Base-by-base conservation (phyloP, 2,797 vertebrate species). In the Chanos chanos region DNA sequence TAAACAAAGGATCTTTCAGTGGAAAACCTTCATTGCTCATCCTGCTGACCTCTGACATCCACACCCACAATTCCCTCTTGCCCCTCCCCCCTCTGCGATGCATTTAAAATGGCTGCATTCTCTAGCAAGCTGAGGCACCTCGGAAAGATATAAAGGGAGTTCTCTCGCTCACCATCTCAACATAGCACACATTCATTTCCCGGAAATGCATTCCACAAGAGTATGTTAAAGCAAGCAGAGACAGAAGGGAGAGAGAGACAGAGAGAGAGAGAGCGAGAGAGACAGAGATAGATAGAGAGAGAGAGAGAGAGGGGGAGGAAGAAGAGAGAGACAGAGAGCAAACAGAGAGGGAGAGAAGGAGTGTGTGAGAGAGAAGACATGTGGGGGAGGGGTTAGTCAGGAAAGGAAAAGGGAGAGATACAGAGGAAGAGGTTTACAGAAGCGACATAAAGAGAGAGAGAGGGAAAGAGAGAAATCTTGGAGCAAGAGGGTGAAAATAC, bases 41-140 rank as follows among this genome's bases (percentile, higher is more conserved):
- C 76, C 71, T 77, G 64, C 51, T 80, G 78, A 77, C 53, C 69
- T 72, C 50, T 71, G 70, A 77, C 75, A 70, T 57, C 66, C 64
- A 7, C 66, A 72, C 70, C 67, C 66, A 55, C 52, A 48, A 61
- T n/a, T n/a, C 55, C 45, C 54, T 39, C 52, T 53, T 50, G 57
- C 68, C 75, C 77, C 70, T 61, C 82, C 71, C 70, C 44, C 72
- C 68, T 49, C 39, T 51, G 33, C 36, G 31, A 45, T 62, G 60
- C 12, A 4, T 24, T 4, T 37, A 63, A 64, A 55, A 70, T 31
- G 40, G 67, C 77, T 72, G 57, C 64, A 79, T 78, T 80, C 81
- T 82, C 70, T 47, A 50, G 68, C 47, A 70, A 77, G 83, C 74
- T 71, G 33, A 70, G 80, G 70, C 76, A 76, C 77, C 75, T 81